Base-by-base conservation (phyloP, 1,140 invertebrate genomes). In the Forficula auricularia region DNA sequence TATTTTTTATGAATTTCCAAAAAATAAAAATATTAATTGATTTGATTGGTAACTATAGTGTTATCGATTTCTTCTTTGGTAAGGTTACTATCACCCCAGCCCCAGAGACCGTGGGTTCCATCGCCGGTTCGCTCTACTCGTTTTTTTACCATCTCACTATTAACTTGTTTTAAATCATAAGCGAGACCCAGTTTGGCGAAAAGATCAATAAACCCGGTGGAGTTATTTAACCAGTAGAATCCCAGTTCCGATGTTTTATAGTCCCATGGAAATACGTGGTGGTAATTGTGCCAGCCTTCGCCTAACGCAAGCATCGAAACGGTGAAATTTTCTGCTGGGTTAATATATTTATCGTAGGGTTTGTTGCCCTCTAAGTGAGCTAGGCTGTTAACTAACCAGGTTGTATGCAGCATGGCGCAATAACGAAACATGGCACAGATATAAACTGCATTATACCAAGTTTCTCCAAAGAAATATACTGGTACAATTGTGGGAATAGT, bases 251-350 rank as follows among this genome's bases (percentile, higher is more conserved):
- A 73, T 15, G 79, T 72, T 48, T 82, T 76, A 63, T 87, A 87
- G 56, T 92, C 86, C 62, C 79, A 84, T 0, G 88, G 88, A 58
- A 92, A 91, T 0, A 77, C 77, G 59, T 92, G 87, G 50, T 94
- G 89, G 57, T 89, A 94, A 62, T 90, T 91, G 57, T 91, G 85
- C 73, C 82, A 88, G 3, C 75, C 76, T 54, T 71, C 69, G 2
- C 69, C 69, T 15, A 63, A 50, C 0, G 66, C 59, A 0, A 53
- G 7, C 2, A 67, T 16, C 2, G 59, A 58, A 1, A 70, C 59
- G 3, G 47, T 43, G 0, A 50, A 12, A 43, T 64, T 71, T 40
- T 71, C 52, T 54, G 73, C 63, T 63, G 80, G 50, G 63, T 75
- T 49, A 64, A 71, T 56, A 56, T 47, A 57, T 53, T 49, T 54